These are phyloP conservation scores for Telmatherina bonti DNA, from an alignment of 2,797 vertebrate genomes.

Conservation along the genomic window DNA sequence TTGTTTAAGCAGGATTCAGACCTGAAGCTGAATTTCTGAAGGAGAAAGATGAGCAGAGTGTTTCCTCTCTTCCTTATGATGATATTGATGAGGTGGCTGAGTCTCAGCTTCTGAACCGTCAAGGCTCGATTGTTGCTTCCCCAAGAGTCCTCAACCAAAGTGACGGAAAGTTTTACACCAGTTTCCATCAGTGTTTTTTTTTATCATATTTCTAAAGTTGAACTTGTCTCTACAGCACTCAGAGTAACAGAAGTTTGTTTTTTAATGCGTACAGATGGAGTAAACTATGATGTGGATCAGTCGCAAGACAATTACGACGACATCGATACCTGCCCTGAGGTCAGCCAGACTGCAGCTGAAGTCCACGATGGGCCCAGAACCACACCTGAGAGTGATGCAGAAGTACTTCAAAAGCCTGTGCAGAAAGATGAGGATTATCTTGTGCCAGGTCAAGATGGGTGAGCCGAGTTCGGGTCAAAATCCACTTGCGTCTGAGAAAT, in stretches of 20 bases:
- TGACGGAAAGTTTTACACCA: constrained; percentile 35
- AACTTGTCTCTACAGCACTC: not conserved
- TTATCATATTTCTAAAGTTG: not conserved
- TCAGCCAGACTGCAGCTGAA: constrained; percentile 30
- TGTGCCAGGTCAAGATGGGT: constrained; percentile 50
- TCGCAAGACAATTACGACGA: constrained; percentile 71
- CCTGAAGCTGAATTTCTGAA: not conserved
- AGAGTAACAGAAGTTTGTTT: not conserved
- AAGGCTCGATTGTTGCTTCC: not conserved
- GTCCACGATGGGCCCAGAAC: constrained; percentile 18
- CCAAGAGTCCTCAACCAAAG: not conserved
- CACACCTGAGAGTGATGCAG: not conserved
- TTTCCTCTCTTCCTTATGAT: constrained; percentile 66
- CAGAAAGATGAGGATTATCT: constrained; percentile 42
- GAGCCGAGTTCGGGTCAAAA: constrained; percentile 34
- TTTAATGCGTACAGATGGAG: constrained; percentile 39
- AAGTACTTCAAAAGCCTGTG: not conserved
- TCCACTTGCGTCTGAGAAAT: too few relatives aligned
- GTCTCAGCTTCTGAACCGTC: constrained; percentile 8
- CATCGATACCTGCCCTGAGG: constrained; percentile 26
- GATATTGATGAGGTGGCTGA: constrained; percentile 56
- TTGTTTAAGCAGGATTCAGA: constrained; percentile 25
- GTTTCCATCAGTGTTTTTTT: not conserved
- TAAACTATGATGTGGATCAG: constrained; percentile 64
- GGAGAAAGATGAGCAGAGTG: not conserved